phyloP scores from a whole-genome alignment of 2,888 invertebrate genomes.

The Epirrhoe tristata region DNA sequence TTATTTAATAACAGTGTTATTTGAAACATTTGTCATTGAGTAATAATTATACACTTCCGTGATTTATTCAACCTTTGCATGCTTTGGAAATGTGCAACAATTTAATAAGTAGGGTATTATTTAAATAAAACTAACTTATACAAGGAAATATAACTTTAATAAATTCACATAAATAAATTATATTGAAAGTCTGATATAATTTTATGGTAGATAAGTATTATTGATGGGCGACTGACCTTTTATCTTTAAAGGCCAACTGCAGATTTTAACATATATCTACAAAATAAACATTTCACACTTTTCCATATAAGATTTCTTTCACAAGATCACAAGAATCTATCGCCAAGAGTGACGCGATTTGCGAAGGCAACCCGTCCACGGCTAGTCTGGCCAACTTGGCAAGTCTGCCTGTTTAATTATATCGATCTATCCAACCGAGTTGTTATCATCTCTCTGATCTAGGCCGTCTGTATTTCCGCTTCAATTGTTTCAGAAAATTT shows the following conservation, averaged over 20 bases:
- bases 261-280: no score
- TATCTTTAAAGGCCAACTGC: no score
- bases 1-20: neutral
- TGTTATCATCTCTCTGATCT: slow-evolving; percentile 33
- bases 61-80: neutral
- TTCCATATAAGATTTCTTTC: neutral
- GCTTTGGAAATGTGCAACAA: neutral
- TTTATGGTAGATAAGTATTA: no score
- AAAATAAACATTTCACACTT: no score
- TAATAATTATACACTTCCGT: slow-evolving; percentile 2
- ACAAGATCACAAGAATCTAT: slow-evolving; percentile 16
- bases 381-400: slow-evolving; percentile 75
- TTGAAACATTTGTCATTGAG: neutral
- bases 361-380: slow-evolving; percentile 48
- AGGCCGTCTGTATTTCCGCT: slow-evolving; percentile 42
- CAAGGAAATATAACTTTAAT: no score
- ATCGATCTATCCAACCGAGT: slow-evolving; percentile 42
- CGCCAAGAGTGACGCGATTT: slow-evolving; percentile 29
- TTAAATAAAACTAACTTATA: neutral
- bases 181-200: neutral
- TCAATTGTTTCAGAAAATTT: slow-evolving; percentile 9
- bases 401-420: slow-evolving; percentile 61
- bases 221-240: no score
- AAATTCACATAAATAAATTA: no score
- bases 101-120: neutral